phyloP scores from a whole-genome alignment of 2,113 vertebrate species.

The Ceyx melanurus region DNA sequence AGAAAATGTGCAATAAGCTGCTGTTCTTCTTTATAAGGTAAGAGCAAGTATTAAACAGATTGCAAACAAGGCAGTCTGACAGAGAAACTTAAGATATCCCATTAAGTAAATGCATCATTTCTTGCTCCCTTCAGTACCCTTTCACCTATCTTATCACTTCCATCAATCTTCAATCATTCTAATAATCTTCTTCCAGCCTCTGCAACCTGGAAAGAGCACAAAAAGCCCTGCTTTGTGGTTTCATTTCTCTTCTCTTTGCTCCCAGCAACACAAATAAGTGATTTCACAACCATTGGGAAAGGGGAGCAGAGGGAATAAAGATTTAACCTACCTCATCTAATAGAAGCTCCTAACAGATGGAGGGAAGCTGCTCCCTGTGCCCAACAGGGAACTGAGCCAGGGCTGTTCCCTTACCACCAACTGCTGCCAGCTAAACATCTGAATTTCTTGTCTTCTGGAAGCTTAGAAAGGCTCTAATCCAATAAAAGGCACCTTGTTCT shows the following conservation, averaged over 20 bases:
- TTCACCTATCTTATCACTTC: constrained; percentile 56
- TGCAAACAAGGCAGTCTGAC: constrained; percentile 6
- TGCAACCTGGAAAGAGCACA: background rate
- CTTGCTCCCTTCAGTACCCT: background rate
- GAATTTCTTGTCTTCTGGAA: constrained; percentile 46
- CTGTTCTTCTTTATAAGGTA: background rate
- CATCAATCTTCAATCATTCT: constrained; percentile 56
- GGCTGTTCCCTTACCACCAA: constrained; percentile 21
- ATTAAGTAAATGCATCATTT: constrained; percentile 27
- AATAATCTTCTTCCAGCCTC: constrained; percentile 13
- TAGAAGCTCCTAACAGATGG: constrained; percentile 58
- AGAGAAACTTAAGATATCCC: background rate
- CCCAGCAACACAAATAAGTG: constrained; percentile 45
- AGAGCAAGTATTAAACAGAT: constrained; percentile 16
- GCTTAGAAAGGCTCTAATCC: background rate
- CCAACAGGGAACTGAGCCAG: constrained; percentile 45
- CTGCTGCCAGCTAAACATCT: constrained; percentile 54
- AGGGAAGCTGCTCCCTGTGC: constrained; percentile 25
- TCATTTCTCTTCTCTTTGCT: constrained; percentile 39
- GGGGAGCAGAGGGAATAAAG: constrained; percentile 1
- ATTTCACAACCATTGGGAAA: constrained; percentile 30
- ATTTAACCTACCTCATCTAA: constrained; percentile 59
- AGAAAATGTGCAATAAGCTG: background rate
- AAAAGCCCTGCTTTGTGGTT: constrained; percentile 5
- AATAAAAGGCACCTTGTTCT: background rate